Base-by-base conservation (phyloP, 2,113 vertebrate genomes). In the Anoplopoma fimbria region DNA sequence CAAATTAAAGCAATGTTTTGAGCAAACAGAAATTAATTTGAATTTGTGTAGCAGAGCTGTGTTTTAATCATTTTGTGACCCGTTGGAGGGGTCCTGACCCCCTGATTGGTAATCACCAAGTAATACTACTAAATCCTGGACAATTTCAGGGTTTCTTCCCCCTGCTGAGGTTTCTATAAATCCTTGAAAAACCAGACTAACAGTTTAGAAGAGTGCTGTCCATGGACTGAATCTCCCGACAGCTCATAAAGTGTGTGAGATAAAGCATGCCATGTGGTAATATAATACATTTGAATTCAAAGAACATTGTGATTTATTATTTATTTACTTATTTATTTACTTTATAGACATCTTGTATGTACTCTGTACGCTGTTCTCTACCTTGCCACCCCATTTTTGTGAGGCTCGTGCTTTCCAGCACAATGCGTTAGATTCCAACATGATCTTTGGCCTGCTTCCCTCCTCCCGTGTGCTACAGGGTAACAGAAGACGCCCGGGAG, bases 401-500 rank as follows among this genome's bases (percentile, higher is more conserved):
- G 23, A 40, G 10, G 19, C 40, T 53, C n/a, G 14, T 34, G 34
- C 14, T 31, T 31, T 67, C 31, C 12, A 45, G 21, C 10, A 42
- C 6, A 19, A 36, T 45, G 14, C 6, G 19, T 6, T 4, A 33
- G 25, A 49, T 31, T 3, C 14, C 40, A 1, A 36, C 36, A 62
- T 69, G 62, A 78, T 58, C 33, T 82, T 81, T 76, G 33, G 71
- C 51, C 65, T 71, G 36, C 13, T 58, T 25, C 51, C 40, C n/a
- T 78, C 9, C 4, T 58, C 17, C 57, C 53, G 40, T 93, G 60
- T 9, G 5, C 82, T 58, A 0, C 90, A 99, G 98, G 96, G 98
- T 99, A 97, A 99, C 98, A 92, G 93, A 99, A 0, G 98, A 99
- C 90, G 98, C 98, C 64, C 96, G 98, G 89, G 98, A 99, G 97